These are phyloP conservation scores for Spermophilus dauricus DNA, from an alignment of 2,113 vertebrate species.

Conservation along the genomic window DNA sequence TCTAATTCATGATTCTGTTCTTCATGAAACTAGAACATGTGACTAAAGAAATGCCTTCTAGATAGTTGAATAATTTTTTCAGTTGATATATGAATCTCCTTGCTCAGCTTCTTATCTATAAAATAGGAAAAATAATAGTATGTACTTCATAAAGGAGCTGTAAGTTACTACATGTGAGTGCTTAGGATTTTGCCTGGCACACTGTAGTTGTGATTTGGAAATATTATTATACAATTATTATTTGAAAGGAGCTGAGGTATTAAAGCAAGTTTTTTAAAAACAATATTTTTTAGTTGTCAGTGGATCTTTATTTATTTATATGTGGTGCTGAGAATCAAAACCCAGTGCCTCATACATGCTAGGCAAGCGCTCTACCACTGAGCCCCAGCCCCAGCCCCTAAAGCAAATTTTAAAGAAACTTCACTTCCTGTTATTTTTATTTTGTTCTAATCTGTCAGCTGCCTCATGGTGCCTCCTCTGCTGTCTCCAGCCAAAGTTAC, in stretches of 20 bases:
- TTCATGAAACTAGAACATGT: neutral
- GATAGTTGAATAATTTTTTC: neutral
- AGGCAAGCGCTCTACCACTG: too few relatives aligned
- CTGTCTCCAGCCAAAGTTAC: neutral
- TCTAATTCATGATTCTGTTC: neutral
- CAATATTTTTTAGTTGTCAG: too few relatives aligned
- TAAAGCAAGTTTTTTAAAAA: too few relatives aligned
- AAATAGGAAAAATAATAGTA: neutral
- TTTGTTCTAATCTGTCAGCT: neutral
- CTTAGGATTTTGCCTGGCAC: neutral
- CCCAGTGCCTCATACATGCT: too few relatives aligned
- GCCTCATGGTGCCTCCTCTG: neutral
- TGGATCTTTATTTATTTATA: too few relatives aligned
- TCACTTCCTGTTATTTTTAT: neutral
- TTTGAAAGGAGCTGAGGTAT: neutral
- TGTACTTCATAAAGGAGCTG: neutral
- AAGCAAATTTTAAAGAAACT: neutral
- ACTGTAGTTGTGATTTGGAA: neutral
- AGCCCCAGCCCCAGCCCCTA: neutral
- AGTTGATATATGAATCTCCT: neutral
- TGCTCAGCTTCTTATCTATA: neutral
- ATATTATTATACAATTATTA: neutral
- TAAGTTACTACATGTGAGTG: neutral
- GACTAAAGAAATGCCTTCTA: neutral
- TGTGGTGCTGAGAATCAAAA: too few relatives aligned